These are phyloP conservation scores for Pollenia griseotomentosa DNA, from an alignment of 2,888 invertebrate species.

Conservation along the genomic window DNA sequence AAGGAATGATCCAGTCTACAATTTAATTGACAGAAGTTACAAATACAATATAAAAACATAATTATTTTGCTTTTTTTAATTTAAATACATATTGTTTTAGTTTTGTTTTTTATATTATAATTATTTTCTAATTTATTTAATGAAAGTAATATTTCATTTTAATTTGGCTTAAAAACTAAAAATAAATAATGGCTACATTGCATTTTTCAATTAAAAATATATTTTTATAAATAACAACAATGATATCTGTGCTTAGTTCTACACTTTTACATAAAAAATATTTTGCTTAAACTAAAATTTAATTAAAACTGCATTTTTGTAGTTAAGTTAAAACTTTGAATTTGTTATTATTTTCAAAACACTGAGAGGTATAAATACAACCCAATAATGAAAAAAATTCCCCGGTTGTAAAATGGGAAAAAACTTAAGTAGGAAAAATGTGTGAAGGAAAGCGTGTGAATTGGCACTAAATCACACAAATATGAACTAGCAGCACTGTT, in stretches of 20 bases:
- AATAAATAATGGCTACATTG: constrained; percentile 50
- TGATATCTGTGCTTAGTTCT: constrained; percentile 34
- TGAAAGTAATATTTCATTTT: constrained; percentile 5
- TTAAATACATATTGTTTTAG: constrained; percentile 2
- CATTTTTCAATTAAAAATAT: constrained; percentile 22
- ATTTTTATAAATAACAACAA: constrained; percentile 54
- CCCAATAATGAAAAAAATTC: too few species aligned
- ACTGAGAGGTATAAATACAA: too few species aligned
- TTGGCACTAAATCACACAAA: too few species aligned
- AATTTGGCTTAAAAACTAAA: constrained; percentile 16
- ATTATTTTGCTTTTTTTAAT: constrained; percentile 15
- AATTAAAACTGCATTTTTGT: constrained; percentile 17
- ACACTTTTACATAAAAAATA: not conserved
- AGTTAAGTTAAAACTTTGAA: not conserved
- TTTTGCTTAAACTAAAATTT: not conserved
- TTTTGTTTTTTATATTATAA: constrained; percentile 19
- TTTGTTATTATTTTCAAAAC: too few species aligned
- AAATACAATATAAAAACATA: constrained; percentile 75
- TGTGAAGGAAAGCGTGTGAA: too few species aligned
- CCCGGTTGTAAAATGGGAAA: too few species aligned
- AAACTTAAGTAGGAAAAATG: too few species aligned
- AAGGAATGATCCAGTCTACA: constrained; percentile 83
- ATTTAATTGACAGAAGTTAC: constrained; percentile 85
- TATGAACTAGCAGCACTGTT: too few species aligned
- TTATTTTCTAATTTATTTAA: not conserved